Base-by-base conservation (phyloP, 2,113 vertebrate genomes). In the Petrocephalus microphthalmus region DNA sequence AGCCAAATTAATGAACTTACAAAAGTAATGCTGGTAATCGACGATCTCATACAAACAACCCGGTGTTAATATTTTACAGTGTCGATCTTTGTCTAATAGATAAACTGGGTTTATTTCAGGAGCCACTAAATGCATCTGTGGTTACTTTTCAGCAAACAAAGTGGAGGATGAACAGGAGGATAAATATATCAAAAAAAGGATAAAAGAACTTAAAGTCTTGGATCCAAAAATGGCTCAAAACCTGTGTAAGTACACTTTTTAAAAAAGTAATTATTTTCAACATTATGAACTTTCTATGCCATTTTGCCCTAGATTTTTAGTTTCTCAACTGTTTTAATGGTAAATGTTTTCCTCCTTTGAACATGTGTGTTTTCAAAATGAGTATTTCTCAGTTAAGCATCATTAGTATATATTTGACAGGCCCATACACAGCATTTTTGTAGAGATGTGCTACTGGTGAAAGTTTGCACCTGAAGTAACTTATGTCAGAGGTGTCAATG, bases 171-270 rank as follows among this genome's bases (percentile, higher is more conserved):
- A 96, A 90, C 97, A 98, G 90, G 97, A 97, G 89, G 97, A 96
- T 90, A 97, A 96, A 95, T 93, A 92, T 42, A 94, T 97, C 92
- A 99, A 98, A 94, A 99, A 98, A 92, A 95, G 95, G 94, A 97
- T 99, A 91, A 99, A 98, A 92, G 96, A 97, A 93, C 96, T 99
- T 86, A 99, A 99, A 94, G 97, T 99, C 92, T 94, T 99, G 51
- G 97, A 99, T 92, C 94, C 97, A 20, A 99, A 99, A 95, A 97
- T 97, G 92, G 98, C 98, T 7, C 98, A 99, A 94, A 99, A 99
- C 93, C 95, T 99, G 47, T 99, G 98, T 99, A 94, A 97, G 98
- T 97, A 90, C 90, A 64, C 25, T 71, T 87, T 29, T 87, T 25
- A 7, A 20, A 29, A 29, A 47, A 15, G 52, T 56, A 13, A 11